Evolutionary conservation across 2,113 vertebrate species (phyloP).

Genomic region (Sisor rabdophorus): DNA sequence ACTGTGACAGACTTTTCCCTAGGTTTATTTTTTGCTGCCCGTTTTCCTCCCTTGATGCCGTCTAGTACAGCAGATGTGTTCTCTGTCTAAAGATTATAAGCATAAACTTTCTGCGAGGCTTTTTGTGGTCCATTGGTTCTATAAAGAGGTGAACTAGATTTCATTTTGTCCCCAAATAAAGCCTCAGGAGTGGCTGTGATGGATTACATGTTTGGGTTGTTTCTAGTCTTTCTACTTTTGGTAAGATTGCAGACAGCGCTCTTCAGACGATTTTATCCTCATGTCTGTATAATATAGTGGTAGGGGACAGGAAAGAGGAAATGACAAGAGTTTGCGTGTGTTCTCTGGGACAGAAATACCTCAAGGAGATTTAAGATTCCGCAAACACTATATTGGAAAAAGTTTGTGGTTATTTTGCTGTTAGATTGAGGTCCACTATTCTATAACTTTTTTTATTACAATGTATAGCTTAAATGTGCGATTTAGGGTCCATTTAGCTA

Average conservation of each 20-base stretch:
- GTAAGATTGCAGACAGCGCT: not conserved
- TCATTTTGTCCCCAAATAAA: slow-evolving; percentile 24
- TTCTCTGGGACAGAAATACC: not conserved
- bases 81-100: not conserved
- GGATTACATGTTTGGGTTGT: slow-evolving; percentile 23
- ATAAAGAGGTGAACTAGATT: slow-evolving; percentile 44
- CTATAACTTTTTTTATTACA: no score
- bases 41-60: not conserved
- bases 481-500: no score
- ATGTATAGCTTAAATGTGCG: no score
- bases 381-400: no score
- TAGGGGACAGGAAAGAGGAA: not conserved
- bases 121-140: slow-evolving; percentile 27
- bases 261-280: not conserved
- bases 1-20: no score
- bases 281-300: not conserved
- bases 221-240: slow-evolving; percentile 15
- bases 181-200: not conserved
- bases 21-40: not conserved
- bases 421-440: no score
- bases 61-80: slow-evolving; percentile 3
- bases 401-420: no score
- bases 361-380: not conserved
- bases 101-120: slow-evolving; percentile 16
- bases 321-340: not conserved